A percentile compares a stretch with the other conserved stretches of the same genome.
Evolutionary conservation across 2,113 vertebrate species (phyloP).

Genomic region (Rhagologus leucostigma): DNA sequence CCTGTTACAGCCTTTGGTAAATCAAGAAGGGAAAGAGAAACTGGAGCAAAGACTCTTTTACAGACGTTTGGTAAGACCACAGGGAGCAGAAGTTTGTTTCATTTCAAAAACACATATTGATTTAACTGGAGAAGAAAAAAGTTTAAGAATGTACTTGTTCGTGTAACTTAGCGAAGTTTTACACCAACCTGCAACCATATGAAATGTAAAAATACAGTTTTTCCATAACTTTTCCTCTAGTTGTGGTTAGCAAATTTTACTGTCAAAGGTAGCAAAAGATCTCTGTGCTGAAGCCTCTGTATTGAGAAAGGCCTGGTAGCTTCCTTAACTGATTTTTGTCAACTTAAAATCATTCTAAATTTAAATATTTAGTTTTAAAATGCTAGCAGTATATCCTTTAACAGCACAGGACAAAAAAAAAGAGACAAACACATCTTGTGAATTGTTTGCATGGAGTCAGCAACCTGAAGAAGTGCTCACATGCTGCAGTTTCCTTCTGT

Average conservation of each 20-base stretch:
- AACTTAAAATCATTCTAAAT: not conserved
- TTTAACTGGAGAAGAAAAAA: not conserved
- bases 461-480: not conserved
- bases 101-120: not conserved
- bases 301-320: not conserved
- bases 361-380: not conserved
- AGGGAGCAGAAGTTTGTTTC: not conserved
- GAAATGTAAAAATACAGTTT: not conserved
- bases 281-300: not conserved
- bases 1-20: not conserved
- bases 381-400: not conserved
- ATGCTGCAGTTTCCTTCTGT: not conserved
- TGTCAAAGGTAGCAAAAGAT: not conserved
- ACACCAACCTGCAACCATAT: not conserved
- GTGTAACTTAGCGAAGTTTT: not conserved
- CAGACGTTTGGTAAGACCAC: not conserved
- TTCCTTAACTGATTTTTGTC: not conserved
- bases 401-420: not conserved
- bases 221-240: not conserved
- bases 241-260: not conserved
- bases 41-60: not conserved
- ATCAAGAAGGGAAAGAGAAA: not conserved
- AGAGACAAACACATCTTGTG: not conserved
- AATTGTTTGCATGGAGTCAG: not conserved
- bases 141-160: not conserved